These are phyloP conservation scores for Cryptomyrus ogoouensis DNA, from an alignment of 2,113 vertebrate species.

Conservation along the genomic window DNA sequence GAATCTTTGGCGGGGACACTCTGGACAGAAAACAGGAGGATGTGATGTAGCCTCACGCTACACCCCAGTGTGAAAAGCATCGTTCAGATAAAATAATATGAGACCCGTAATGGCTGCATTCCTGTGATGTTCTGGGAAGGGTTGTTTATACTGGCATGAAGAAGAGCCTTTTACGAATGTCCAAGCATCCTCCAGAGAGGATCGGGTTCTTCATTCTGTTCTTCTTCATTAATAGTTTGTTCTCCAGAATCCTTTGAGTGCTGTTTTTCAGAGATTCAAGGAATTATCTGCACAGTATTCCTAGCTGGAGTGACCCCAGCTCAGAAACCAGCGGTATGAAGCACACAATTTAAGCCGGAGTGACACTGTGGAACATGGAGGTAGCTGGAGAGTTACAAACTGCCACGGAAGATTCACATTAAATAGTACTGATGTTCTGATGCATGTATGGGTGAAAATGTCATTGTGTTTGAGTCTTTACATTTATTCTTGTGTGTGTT, in stretches of 20 bases:
- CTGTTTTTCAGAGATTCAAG: background rate
- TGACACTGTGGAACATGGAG: background rate
- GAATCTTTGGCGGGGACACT: background rate
- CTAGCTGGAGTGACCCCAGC: background rate
- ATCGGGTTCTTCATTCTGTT: background rate
- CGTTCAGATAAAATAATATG: background rate
- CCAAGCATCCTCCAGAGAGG: background rate
- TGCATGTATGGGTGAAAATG: background rate
- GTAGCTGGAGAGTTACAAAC: background rate
- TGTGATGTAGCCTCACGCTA: background rate
- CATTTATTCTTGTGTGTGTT: background rate
- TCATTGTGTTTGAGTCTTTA: background rate
- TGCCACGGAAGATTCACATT: background rate
- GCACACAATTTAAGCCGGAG: background rate
- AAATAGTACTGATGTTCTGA: background rate
- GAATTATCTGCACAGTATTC: background rate
- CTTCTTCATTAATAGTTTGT: background rate
- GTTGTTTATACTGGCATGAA: background rate
- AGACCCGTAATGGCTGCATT: background rate
- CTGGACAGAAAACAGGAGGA: background rate
- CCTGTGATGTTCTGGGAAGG: background rate
- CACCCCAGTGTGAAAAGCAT: background rate
- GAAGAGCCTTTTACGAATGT: background rate
- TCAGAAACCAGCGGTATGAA: background rate
- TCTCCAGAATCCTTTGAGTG: background rate